Percentiles rank a stretch among this genome's conserved stretches.
Conservation (phyloP, 2,797 vertebrate genomes). For the Gambusia yucatana region DNA sequence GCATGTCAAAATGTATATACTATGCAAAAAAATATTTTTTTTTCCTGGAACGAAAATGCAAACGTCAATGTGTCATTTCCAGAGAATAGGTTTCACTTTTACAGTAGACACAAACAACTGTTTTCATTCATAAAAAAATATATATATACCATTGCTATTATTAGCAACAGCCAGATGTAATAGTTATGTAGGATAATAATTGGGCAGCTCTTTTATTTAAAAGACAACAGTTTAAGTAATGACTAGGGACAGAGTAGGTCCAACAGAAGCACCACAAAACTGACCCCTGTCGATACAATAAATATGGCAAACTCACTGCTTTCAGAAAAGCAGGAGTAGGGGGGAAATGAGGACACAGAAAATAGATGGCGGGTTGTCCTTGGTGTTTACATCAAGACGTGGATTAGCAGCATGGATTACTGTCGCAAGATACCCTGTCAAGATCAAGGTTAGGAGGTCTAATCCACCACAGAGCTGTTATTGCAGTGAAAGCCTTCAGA, state of each 20-base stretch:
- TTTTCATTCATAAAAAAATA: slow-evolving; percentile 16
- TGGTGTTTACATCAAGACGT: slow-evolving; percentile 75
- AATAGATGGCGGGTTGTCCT: slow-evolving; percentile 62
- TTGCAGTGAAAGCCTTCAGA: slow-evolving; percentile 64
- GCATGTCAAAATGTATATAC: background rate
- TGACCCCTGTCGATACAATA: slow-evolving; percentile 56
- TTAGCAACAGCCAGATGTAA: slow-evolving; percentile 19
- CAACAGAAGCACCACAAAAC: slow-evolving; percentile 43
- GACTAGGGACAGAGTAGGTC: slow-evolving; percentile 49
- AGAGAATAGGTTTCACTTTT: background rate
- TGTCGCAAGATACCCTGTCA: slow-evolving; percentile 75
- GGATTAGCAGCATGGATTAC: slow-evolving; percentile 81
- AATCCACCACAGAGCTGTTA: slow-evolving; percentile 73
- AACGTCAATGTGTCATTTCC: background rate
- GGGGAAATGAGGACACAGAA: slow-evolving; percentile 45
- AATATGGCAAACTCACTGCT: slow-evolving; percentile 62
- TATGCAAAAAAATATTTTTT: background rate
- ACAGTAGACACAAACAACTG: background rate
- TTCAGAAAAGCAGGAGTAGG: slow-evolving; percentile 43
- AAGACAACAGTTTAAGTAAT: slow-evolving; percentile 28
- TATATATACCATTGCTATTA: slow-evolving; percentile 3
- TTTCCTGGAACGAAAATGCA: background rate
- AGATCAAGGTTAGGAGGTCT: slow-evolving; percentile 73
- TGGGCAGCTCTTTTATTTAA: background rate
- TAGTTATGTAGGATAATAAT: slow-evolving; percentile 8